Base-by-base conservation (phyloP, 2,888 invertebrate species). In the Stenchaetothrips biformis region DNA sequence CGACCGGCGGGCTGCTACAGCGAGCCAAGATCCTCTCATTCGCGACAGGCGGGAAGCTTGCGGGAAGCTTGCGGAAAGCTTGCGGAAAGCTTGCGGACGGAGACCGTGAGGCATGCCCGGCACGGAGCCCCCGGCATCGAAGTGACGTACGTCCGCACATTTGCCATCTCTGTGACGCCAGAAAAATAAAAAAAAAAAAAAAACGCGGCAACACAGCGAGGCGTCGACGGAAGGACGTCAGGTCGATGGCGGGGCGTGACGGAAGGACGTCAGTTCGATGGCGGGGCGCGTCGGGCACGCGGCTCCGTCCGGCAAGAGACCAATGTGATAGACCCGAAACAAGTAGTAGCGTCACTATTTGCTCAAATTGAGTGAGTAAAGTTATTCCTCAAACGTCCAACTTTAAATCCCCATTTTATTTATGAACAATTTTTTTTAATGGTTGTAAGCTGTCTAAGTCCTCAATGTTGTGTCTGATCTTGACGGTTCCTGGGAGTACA, bases 401-500 rank as follows among this genome's bases (percentile, higher is more conserved):
- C 18, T 53, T 53, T 18, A 4, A 18, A 18, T 53, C 53, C 53
- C 53, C 53, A 18, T 53, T 18, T 53, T 53, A 53, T 53, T 53
- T 53, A 53, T 53, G 53, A 53, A 53, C 53, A 7, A 74, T 74
- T 74, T 74, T 21, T 25, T 21, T 7, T 11, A 74, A 74, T 74
- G 67, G 67, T 74, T 74, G 67, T 74, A 74, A 25, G 67, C 21
- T 25, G 21, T 21, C 67, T 74, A 74, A 74, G 67, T 74, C 67
- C 25, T 59, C 59, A 59, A 18, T 59, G 37, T 37, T 37, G 37
- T 59, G 16, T 59, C 67, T 74, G 25, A 74, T 74, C 37, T n/a
- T 74, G 67, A 74, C 25, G 67, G 67, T 74, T 74, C 67, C 67
- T 74, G 67, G 67, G 67, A 74, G 67, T 74, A 74, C 67, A 74